Evolutionary conservation across 2,888 invertebrate species (phyloP).

Genomic region (Cerastis leucographa): DNA sequence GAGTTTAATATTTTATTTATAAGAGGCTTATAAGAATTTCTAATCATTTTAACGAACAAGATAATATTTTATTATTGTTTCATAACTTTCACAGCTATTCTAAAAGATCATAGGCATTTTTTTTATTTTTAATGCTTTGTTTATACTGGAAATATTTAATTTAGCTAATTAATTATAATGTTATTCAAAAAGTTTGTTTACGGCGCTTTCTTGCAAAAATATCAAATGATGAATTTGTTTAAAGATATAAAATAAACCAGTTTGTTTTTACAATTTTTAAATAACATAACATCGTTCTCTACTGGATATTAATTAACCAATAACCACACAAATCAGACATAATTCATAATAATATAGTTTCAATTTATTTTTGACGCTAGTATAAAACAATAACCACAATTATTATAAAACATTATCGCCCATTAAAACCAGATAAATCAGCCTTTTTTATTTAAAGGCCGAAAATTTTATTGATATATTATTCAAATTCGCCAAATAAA

Average conservation of each 20-base stretch:
- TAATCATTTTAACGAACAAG: slow-evolving; percentile 20
- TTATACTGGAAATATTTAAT: slow-evolving; percentile 20
- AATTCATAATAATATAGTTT: not conserved
- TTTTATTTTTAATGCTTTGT: slow-evolving; percentile 11
- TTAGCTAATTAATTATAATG: slow-evolving; percentile 28
- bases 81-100: slow-evolving; percentile 43
- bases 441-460: not conserved
- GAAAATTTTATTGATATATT: slow-evolving; percentile 9
- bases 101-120: slow-evolving; percentile 11
- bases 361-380: not conserved
- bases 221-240: not conserved
- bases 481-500: slow-evolving; percentile 10
- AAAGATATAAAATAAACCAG: not conserved
- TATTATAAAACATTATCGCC: not conserved
- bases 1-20: slow-evolving; percentile 49
- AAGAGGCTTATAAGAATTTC: slow-evolving; percentile 30
- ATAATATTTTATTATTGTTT: slow-evolving; percentile 40
- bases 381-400: not conserved
- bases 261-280: not conserved
- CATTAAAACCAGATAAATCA: slow-evolving; percentile 2
- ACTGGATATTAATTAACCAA: not conserved
- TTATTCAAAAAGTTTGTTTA: slow-evolving; percentile 27
- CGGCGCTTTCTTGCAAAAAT: not conserved
- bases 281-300: not conserved
- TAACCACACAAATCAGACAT: not conserved